Evolutionary conservation across 30 jellyfish, hydroid and myxozoan species (phyloP).

Genomic region (Morbakka virulenta): DNA sequence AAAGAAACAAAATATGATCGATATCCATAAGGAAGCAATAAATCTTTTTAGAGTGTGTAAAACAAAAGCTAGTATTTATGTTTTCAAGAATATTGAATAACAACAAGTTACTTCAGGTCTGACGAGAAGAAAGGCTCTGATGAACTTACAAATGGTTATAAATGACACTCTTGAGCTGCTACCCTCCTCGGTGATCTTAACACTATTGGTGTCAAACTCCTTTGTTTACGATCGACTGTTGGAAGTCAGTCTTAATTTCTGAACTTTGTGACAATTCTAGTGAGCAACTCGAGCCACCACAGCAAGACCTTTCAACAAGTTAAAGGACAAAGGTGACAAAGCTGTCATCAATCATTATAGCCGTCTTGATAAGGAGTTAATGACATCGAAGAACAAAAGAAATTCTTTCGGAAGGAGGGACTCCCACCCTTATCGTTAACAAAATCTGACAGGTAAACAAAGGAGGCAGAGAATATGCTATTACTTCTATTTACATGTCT

Average conservation of each 20-base stretch:
- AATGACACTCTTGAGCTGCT: too few relatives aligned
- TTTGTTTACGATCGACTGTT: neutral
- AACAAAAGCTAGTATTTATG: too few relatives aligned
- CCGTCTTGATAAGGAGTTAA: conserved; percentile 12
- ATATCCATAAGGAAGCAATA: neutral
- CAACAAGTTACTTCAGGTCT: too few relatives aligned
- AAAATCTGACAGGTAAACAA: conserved; percentile 59
- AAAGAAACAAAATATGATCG: too few relatives aligned
- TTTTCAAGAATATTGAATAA: too few relatives aligned
- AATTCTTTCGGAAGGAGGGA: conserved; percentile 55
- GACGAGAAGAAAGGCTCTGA: conserved; percentile 10
- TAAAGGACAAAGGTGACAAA: conserved; percentile 42
- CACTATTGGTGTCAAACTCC: neutral
- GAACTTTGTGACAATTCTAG: too few relatives aligned
- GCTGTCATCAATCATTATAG: conserved; percentile 42
- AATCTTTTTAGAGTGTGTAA: neutral
- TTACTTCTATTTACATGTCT: conserved; percentile 39
- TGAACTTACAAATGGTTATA: too few relatives aligned
- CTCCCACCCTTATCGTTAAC: conserved; percentile 37
- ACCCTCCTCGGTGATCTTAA: neutral
- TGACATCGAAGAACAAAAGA: conserved; percentile 42
- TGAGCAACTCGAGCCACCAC: too few relatives aligned
- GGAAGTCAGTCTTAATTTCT: too few relatives aligned
- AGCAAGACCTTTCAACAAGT: neutral
- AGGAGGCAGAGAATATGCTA: conserved; percentile 38